Percentiles rank a stretch among this genome's conserved stretches.
Conservation (phyloP, 2,888 invertebrate species). For the Chesias legatella region DNA sequence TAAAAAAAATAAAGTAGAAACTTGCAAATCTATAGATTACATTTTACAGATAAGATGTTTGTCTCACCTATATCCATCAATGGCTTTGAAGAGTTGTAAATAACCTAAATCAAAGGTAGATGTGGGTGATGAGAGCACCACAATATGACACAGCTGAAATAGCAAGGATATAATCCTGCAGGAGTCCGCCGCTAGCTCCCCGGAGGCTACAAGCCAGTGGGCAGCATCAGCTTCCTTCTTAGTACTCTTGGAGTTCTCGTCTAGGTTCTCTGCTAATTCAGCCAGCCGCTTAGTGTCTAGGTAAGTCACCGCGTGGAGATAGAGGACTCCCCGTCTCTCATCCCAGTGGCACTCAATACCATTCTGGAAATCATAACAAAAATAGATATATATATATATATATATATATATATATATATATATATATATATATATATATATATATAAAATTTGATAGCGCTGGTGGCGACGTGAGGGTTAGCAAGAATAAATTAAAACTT, state of each 20-base stretch:
- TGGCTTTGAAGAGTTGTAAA: constrained; percentile 88
- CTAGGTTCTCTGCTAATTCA: constrained; percentile 49
- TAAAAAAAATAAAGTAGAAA: not conserved
- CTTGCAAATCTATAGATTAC: not conserved
- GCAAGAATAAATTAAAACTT: constrained; percentile 18
- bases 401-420: too few species aligned
- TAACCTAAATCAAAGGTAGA: constrained; percentile 88
- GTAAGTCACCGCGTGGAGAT: constrained; percentile 76
- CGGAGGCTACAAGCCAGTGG: constrained; percentile 83
- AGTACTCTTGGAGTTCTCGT: constrained; percentile 56
- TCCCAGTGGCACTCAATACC: constrained; percentile 82
- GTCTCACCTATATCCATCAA: constrained; percentile 87
- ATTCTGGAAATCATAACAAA: constrained; percentile 71
- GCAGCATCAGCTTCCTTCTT: constrained; percentile 67
- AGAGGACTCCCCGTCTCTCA: constrained; percentile 69
- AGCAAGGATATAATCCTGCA: constrained; percentile 87
- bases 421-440: too few species aligned
- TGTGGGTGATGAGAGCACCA: constrained; percentile 76
- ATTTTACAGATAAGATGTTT: not conserved
- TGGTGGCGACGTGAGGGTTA: too few species aligned
- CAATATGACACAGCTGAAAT: constrained; percentile 90
- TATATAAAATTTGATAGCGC: too few species aligned
- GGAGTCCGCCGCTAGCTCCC: constrained; percentile 67
- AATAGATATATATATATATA: too few species aligned
- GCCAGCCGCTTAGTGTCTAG: constrained; percentile 61